Evolutionary conservation across 2,888 invertebrate genomes (phyloP).

Genomic region (Drosophila glabriapex): DNA sequence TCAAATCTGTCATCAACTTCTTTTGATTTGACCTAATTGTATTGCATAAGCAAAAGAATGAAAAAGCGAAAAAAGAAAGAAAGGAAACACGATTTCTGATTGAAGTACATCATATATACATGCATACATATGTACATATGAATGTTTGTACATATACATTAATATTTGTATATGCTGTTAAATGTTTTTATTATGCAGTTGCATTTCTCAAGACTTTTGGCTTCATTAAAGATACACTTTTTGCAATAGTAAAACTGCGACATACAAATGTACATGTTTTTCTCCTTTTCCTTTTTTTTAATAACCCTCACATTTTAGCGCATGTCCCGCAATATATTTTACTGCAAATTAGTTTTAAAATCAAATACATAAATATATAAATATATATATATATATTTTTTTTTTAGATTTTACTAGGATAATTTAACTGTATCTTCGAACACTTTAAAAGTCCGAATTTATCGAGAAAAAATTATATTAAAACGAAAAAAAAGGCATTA

Average conservation of each 20-base stretch:
- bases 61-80: slow-evolving; percentile 5
- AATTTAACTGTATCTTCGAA: slow-evolving; percentile 75
- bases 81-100: slow-evolving; percentile 15
- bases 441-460: slow-evolving; percentile 83
- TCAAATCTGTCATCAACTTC: slow-evolving; percentile 47
- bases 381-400: slow-evolving; percentile 43
- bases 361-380: slow-evolving; percentile 24
- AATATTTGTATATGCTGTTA: slow-evolving; percentile 46
- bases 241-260: slow-evolving; percentile 23
- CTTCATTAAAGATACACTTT: slow-evolving; percentile 45
- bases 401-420: slow-evolving; percentile 72
- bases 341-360: slow-evolving; percentile 43
- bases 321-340: slow-evolving; percentile 49
- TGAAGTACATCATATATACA: slow-evolving; percentile 29
- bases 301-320: slow-evolving; percentile 41
- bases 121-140: slow-evolving; percentile 6
- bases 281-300: slow-evolving; percentile 11
- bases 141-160: slow-evolving; percentile 18
- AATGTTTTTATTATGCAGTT: slow-evolving; percentile 68
- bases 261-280: slow-evolving; percentile 23
- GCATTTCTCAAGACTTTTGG: slow-evolving; percentile 71
- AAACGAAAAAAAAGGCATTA: slow-evolving; percentile 40
- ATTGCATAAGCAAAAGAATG: slow-evolving; percentile 28
- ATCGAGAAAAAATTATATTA: slow-evolving; percentile 56
- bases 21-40: slow-evolving; percentile 58